phyloP scores from a whole-genome alignment of 2,113 vertebrate genomes.

The Micronycteris hirsuta region DNA sequence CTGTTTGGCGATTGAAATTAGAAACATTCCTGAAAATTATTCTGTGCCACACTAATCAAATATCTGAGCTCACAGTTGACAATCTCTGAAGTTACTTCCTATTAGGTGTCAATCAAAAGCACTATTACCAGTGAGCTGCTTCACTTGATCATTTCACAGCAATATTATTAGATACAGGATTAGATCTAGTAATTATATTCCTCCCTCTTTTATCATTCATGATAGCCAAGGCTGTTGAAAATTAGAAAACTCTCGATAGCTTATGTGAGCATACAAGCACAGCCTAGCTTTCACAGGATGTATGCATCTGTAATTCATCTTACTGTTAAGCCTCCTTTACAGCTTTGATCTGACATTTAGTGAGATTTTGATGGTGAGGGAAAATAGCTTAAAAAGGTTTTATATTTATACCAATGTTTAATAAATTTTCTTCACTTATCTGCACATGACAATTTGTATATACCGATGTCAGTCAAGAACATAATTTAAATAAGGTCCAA shows the following conservation, averaged over 20 bases:
- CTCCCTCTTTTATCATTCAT: background rate
- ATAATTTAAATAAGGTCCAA: conserved; percentile 34
- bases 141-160: background rate
- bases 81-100: background rate
- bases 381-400: conserved; percentile 15
- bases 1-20: background rate
- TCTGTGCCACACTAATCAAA: background rate
- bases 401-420: conserved; percentile 13
- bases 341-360: conserved; percentile 31
- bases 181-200: background rate
- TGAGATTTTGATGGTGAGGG: background rate
- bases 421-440: conserved; percentile 29
- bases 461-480: background rate
- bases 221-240: background rate
- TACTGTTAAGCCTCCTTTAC: background rate
- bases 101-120: conserved; percentile 10
- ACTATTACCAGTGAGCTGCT: background rate
- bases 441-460: background rate
- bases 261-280: background rate
- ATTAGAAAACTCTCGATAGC: background rate
- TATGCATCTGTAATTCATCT: background rate
- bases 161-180: background rate
- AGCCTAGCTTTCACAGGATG: background rate
- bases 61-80: background rate
- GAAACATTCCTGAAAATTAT: background rate